Evolutionary conservation across 2,888 invertebrate genomes (phyloP), one percentile per base, ranked within the genome.

Genomic region (Stratiomys singularior): DNA sequence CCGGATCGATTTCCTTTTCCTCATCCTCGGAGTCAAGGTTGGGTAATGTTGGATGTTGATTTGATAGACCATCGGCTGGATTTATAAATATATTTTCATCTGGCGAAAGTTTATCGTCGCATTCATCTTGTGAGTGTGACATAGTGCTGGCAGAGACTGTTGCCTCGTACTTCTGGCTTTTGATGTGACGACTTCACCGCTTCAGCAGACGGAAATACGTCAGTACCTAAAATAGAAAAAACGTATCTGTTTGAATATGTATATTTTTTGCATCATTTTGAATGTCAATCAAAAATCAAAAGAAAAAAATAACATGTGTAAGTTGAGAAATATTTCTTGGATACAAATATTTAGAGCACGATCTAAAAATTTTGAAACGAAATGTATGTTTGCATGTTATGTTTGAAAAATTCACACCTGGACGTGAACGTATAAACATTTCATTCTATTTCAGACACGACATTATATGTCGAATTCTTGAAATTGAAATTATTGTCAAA

Each of bases 11-110:
- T 81, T 91, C 89, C 23, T 69, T 56, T 83, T 92, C 91, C 79
- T 92, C 92, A 81, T 93, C 92, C 83, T 92, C 92, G 77, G 91
- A 89, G 83, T 92, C 91, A 80, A 91, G 86, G 83, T 93, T 90
- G 77, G 91, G 90, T 82, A 93, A 90, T 85, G 94, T 93, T 1
- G 95, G 95, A 87, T 95, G 95, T 82, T 94, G 89, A 85, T 93
- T 95, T 78, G 95, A 94, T 86, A 96, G 90, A 60, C 95, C 95
- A 88, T 96, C 95, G 82, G 94, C 92, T 83, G 92, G 92, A 86
- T 96, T 96, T 82, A 96, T 95, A 83, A 93, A 95, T 83, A 95
- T 93, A 86, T 94, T 92, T 84, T 92, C 93, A 87, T 90, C 91
- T 84, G 86, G 85, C 81, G 89, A 90, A 25, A 85, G 81, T 81